Conservation (phyloP, 2,888 invertebrate species). For the Globia sparganii region DNA sequence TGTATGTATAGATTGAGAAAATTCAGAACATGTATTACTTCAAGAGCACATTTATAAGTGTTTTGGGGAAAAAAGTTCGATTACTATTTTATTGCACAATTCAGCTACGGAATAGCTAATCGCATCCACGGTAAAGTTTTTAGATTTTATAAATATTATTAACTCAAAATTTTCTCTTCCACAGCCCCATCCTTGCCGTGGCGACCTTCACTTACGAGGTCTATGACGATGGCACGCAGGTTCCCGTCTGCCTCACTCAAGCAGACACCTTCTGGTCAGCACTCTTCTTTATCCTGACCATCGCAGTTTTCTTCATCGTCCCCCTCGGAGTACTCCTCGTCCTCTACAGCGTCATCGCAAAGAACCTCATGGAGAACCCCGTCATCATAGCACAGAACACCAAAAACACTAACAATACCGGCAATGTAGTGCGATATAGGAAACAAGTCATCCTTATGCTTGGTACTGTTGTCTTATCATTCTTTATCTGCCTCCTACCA, state of each 20-base stretch:
- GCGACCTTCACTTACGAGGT: constrained; percentile 93
- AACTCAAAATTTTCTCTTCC: constrained; percentile 68
- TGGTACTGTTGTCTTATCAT: constrained; percentile 96
- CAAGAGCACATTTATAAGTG: not conserved
- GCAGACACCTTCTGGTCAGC: constrained; percentile 95
- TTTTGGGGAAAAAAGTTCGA: not conserved
- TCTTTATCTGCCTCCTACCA: constrained; percentile 97
- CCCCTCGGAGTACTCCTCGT: constrained; percentile 95
- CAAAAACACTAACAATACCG: constrained; percentile 85
- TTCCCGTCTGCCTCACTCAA: constrained; percentile 95
- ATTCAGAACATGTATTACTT: not conserved
- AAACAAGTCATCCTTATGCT: constrained; percentile 97
- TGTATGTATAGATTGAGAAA: not conserved
- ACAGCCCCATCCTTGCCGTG: constrained; percentile 96
- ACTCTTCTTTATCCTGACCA: constrained; percentile 94
- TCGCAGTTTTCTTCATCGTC: constrained; percentile 95
- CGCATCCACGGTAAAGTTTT: not conserved
- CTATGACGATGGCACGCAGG: constrained; percentile 93
- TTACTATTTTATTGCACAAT: not conserved
- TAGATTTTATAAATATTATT: constrained; percentile 3
- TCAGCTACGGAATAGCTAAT: not conserved
- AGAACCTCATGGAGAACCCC: constrained; percentile 95
- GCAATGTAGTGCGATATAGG: constrained; percentile 93
- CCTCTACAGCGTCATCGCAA: constrained; percentile 96
- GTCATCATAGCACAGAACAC: constrained; percentile 92